Percentiles rank a stretch among this genome's conserved stretches.
These are phyloP conservation scores for Alsophila aescularia DNA, from an alignment of 2,888 invertebrate genomes.

Conservation along the genomic window DNA sequence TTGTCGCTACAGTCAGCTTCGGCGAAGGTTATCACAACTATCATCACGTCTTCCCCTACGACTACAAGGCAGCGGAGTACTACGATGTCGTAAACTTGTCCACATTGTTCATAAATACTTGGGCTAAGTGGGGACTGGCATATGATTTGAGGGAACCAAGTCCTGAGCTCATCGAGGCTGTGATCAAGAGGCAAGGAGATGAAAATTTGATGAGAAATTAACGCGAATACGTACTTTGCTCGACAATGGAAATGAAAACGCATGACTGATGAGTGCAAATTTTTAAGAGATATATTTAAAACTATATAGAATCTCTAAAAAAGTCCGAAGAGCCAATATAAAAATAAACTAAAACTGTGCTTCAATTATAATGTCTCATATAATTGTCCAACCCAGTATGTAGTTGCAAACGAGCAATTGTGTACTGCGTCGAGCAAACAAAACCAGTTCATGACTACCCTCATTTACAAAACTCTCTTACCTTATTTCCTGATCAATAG, in stretches of 20 bases:
- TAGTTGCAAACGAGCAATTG: not conserved
- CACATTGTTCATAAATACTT: slow-evolving; percentile 41
- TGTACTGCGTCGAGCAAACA: not conserved
- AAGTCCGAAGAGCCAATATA: too few species aligned
- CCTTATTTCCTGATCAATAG: not conserved
- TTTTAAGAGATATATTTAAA: too few species aligned
- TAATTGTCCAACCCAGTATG: not conserved
- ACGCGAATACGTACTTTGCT: too few species aligned
- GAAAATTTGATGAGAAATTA: too few species aligned
- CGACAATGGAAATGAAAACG: too few species aligned
- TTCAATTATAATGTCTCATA: too few species aligned
- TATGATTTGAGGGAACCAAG: slow-evolving; percentile 11
- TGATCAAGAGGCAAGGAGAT: not conserved
- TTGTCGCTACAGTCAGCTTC: slow-evolving; percentile 34
- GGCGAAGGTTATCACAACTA: slow-evolving; percentile 62
- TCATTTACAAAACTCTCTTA: not conserved
- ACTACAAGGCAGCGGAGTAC: slow-evolving; percentile 52
- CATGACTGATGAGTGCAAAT: too few species aligned
- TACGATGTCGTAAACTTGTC: slow-evolving; percentile 42
- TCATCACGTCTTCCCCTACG: slow-evolving; percentile 58
- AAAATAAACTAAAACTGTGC: too few species aligned
- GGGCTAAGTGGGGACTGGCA: slow-evolving; percentile 5
- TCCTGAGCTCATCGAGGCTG: not conserved
- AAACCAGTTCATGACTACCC: not conserved
- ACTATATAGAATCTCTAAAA: too few species aligned